Base-by-base conservation (phyloP, 2,113 vertebrate species). In the Lagenorhynchus albirostris region DNA sequence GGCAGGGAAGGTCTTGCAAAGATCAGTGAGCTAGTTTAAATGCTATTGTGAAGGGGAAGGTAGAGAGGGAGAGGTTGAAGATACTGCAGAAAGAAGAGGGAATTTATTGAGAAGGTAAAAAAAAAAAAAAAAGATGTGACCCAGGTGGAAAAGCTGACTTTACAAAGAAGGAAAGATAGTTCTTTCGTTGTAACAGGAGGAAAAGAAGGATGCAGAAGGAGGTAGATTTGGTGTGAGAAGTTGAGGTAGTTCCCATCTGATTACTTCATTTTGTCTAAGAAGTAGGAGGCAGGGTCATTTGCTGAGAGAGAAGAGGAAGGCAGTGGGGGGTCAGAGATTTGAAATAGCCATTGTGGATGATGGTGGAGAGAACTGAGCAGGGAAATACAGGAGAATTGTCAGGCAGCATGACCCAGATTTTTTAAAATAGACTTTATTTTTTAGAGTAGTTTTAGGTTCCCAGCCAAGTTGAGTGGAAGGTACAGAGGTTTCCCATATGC, bases 181-280 rank as follows among this genome's bases (percentile, higher is more conserved):
- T 76, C 26, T 96, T 94, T 62, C 4, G 1, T 55, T 94, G 50
- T 60, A 65, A 58, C 10, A 81, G 60, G 47, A 73, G 79, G 73
- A 58, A 95, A 89, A 36, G 79, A 65, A 92, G 73, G 73, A 21
- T 81, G 5, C 74, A 86, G 33, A 89, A 81, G n/a, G n/a, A 70
- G 21, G 41, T 95, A 36, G 25, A 82, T 82, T 89, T 77, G 74
- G 33, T 96, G 74, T 92, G n/a, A 55, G 29, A 93, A 93, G 38
- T 67, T 76, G 77, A 93, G 23, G 13, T 86, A 38, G 31, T 94
- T 94, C 44, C 68, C 60, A 21, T 68, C 65, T 89, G 70, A 68
- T 94, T 92, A 71, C 18, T 94, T 97, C 82, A 85, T 84, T 86
- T 95, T 96, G 47, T 80, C 67, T 65, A 60, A 67, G 38, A 89